Conservation (phyloP, 2,888 invertebrate species). For the Anodontia alba region DNA sequence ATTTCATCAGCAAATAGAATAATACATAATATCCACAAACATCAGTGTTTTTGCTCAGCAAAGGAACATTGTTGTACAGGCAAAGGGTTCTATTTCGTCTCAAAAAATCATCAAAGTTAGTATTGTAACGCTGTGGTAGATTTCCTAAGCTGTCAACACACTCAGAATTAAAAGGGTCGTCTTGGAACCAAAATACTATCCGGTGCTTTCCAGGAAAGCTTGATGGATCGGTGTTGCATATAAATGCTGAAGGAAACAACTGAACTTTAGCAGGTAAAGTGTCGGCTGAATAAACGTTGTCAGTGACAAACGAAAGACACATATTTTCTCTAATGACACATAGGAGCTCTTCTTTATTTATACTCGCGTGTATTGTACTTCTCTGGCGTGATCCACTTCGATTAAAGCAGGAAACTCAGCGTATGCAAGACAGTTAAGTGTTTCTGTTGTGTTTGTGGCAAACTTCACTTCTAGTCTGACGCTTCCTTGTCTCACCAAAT, state of each 20-base stretch:
- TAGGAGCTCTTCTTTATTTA: conserved; percentile 11
- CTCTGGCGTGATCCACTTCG: conserved; percentile 25
- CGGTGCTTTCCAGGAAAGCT: conserved; percentile 23
- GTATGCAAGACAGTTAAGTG: conserved; percentile 18
- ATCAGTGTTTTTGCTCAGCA: not conserved
- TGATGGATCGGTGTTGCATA: conserved; percentile 28
- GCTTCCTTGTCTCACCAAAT: conserved; percentile 19
- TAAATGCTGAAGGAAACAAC: conserved; percentile 18
- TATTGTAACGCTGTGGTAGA: conserved; percentile 17
- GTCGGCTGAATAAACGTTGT: conserved; percentile 4
- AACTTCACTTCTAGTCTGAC: conserved; percentile 38
- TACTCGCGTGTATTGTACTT: conserved; percentile 22
- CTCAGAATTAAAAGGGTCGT: not conserved
- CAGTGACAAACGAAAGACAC: not conserved
- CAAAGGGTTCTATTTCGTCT: not conserved
- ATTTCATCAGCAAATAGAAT: conserved; percentile 34
- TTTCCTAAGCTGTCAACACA: conserved; percentile 35
- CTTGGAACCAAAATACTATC: conserved; percentile 19
- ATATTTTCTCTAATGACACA: conserved; percentile 5
- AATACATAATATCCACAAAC: conserved; percentile 24
- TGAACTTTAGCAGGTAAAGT: not conserved
- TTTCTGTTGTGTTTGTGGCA: conserved; percentile 12
- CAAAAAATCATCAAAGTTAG: conserved; percentile 11
- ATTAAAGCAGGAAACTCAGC: conserved; percentile 22
- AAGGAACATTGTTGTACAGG: not conserved